Evolutionary conservation across 2,113 vertebrate species (phyloP).

Genomic region (Epinephelus moara): DNA sequence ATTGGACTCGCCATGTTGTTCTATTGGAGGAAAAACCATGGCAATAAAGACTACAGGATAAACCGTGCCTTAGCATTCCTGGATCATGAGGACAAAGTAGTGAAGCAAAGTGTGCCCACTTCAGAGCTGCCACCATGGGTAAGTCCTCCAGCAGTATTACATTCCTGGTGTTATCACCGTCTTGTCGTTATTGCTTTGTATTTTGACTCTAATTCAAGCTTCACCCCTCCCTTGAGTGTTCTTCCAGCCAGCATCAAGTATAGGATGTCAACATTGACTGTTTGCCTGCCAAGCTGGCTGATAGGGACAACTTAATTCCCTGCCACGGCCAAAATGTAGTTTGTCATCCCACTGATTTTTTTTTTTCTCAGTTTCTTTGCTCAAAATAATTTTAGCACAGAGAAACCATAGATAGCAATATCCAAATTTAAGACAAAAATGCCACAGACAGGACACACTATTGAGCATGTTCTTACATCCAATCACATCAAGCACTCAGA

Average conservation of each 20-base stretch:
- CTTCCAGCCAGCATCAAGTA: background rate
- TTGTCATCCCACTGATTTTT: background rate
- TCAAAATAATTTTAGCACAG: background rate
- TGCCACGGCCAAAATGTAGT: background rate
- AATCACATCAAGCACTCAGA: constrained; percentile 2
- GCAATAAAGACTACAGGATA: constrained; percentile 82
- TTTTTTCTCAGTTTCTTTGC: background rate
- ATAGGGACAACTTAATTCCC: background rate
- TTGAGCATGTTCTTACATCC: background rate
- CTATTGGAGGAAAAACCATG: constrained; percentile 87
- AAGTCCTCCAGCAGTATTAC: constrained; percentile 63
- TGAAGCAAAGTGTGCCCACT: constrained; percentile 83
- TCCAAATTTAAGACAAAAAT: background rate
- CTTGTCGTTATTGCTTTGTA: background rate
- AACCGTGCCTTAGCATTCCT: constrained; percentile 90
- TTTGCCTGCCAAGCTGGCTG: constrained; percentile 1
- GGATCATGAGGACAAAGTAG: constrained; percentile 89
- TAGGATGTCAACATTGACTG: background rate
- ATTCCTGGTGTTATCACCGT: background rate
- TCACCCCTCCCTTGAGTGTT: background rate
- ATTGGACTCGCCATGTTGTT: constrained; percentile 89
- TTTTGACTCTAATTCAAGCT: background rate
- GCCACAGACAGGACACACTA: background rate
- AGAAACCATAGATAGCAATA: background rate
- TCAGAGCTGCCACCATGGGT: constrained; percentile 95